Evolutionary conservation across 2,888 invertebrate species (phyloP), one percentile per base, ranked within the genome.

Genomic region (Mesorhabditis spiculigera): DNA sequence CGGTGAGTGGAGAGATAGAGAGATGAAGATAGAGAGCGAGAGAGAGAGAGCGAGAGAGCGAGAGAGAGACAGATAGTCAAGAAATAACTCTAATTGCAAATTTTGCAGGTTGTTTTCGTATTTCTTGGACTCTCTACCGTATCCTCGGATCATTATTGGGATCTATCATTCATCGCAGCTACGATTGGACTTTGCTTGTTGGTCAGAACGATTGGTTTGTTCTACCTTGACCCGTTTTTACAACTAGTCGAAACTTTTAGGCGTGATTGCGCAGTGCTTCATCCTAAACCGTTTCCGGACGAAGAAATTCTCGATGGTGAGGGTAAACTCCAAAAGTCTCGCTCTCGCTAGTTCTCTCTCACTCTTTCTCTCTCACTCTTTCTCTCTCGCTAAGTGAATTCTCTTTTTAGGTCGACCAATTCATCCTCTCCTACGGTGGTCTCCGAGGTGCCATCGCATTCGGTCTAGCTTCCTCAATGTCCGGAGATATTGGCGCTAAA

Each of bases 381-480:
- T 28, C n/a, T n/a, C n/a, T n/a, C n/a, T n/a, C n/a, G 28, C 28
- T n/a, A 28, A 28, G 28, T 28, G n/a, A n/a, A 3, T 28, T 28
- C 28, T 28, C 28, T 10, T 16, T 50, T 93, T 95, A 67, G 69
- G 79, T 82, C n/a, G 90, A 86, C 67, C 84, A 83, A 88, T 97
- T 97, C 81, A 88, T 96, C 73, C 95, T 97, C 93, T 93, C 94
- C n/a, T 96, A 95, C 86, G 95, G 96, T 79, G 96, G 95, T 71
- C 90, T 97, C 70, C 90, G 97, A 81, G 97, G 97, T 42, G 96
- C 96, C 64, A 95, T 97, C 41, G 96, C 96, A 67, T 97, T 96
- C 87, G 96, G 96, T 71, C 89, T 86, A 50, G 95, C 94, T 71
- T 90, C 94, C 69, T 90, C 94, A 78, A 93, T 95, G 83, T 91